Base-by-base conservation (phyloP, 1,140 invertebrate species). In the Frieseomelitta varia region DNA sequence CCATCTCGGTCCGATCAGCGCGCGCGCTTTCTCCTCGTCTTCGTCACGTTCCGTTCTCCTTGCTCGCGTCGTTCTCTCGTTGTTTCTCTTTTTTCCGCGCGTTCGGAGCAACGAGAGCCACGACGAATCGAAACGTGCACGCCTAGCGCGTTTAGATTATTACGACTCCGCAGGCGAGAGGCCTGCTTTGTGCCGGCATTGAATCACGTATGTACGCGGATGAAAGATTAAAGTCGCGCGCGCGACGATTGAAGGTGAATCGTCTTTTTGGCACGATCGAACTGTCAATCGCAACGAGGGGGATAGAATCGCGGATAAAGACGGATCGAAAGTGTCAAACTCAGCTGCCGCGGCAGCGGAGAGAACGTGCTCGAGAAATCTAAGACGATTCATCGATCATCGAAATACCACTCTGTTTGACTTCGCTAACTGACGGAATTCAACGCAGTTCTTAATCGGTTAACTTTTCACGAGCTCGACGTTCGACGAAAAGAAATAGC, bases 171-270 rank as follows among this genome's bases (percentile, higher is more conserved):
- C 71, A 61, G 3, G n/a, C 58, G 72, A 79, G 58, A 79, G 58
- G 68, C 69, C 63, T 47, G 61, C 30, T 56, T 58, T 10, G 55
- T 24, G 58, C 27, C 39, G 21, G 30, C 55, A 47, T 80, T 51
- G 74, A 75, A 85, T 88, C 86, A 75, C 79, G 79, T 82, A 75
- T 76, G 79, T 82, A 68, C 74, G 53, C 61, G 78, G 51, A 30
- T 65, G 68, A 73, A 58, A 77, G 88, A 88, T 89, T 88, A 83
- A 86, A 82, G 58, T 77, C 39, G 30, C 53, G 67, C 56, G 56
- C 47, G n/a, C 27, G 19, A 39, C 67, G 51, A 51, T 53, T 27
- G 61, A 30, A 47, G 34, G 53, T 17, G 27, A n/a, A 61, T 81
- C 80, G 72, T 55, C 80, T 39, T 81, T 76, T 81, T 81, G 34